Base-by-base conservation (phyloP, 2,888 invertebrate species). In the Cacoxenus indagator region DNA sequence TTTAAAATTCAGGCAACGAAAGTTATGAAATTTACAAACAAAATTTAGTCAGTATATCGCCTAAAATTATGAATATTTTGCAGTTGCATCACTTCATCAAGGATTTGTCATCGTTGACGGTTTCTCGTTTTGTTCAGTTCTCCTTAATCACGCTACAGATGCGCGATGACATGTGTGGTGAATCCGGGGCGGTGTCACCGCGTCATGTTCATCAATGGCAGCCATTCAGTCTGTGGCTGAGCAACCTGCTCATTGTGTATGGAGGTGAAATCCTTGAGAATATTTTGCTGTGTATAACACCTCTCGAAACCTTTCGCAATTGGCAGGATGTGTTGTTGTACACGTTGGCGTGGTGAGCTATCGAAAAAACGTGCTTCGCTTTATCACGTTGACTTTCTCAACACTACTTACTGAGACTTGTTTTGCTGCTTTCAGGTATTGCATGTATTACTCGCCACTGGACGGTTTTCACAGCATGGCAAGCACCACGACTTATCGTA, bases 231-330 rank as follows among this genome's bases (percentile, higher is more conserved):
- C 67, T 77, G 4, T 80, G 80, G 80, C 68, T 80, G 1, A 70
- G 73, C 27, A 74, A 80, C 29, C 26, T 82, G 19, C 27, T 80
- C 37, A 19, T 81, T 11, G 73, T 70, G 48, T 78, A 76, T 57
- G 72, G 78, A 0, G 80, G 82, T 4, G 81, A 82, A 45, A 76
- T 82, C 4, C 48, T 82, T 17, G 76, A 74, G 11, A 77, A 78
- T 37, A 27, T 80, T 14, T 57, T 80, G 31, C 67, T 80, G 46
- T 81, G 82, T 14, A 70, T 54, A 2, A 19, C 81, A 24, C 80
- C 80, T 0, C 68, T 80, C 17, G 78, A 82, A 19, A 74, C 78
- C 6, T 70, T 80, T 4, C 74, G 76, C 62, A 75, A 77, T 37
- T 29, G 68, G 0, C 62, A 71, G 9, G 80, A 80, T 31, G 67